Base-by-base conservation (phyloP, 2,888 invertebrate species). In the Punctoribates punctum region DNA sequence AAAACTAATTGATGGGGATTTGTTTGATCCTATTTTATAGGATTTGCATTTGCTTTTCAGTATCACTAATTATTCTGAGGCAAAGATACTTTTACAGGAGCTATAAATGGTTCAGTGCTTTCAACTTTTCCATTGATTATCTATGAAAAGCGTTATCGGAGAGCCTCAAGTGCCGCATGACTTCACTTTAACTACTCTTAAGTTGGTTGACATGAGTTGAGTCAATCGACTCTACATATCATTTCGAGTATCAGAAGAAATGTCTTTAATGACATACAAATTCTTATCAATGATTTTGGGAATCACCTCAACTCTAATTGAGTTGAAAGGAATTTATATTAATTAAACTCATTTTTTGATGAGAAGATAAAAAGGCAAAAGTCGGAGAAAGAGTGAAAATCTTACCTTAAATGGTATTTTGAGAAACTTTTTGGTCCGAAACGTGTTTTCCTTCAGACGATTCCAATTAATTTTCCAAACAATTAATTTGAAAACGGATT, bases 61-160 rank as follows among this genome's bases (percentile, higher is more conserved):
- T 57, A 57, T 57, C 57, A 25, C 57, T 25, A 25, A 57, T 57
- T 57, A 57, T 57, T 23, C n/a, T 57, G 20, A 57, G 57, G 57
- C 4, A 20, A 57, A 57, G 57, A 57, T 57, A 57, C 57, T 57
- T 57, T 57, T 57, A 57, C 57, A 57, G 57, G 57, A 17, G 57
- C 5, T 57, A 9, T 48, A 11, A 57, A 17, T 25, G 57, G 57
- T 57, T 57, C 57, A 57, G 57, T 57, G 57, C 57, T 57, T 57
- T 57, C 57, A 57, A 57, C 57, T 57, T 57, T 57, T 20, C 23
- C n/a, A 23, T 3, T 23, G 57, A 57, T 57, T 23, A 57, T 57
- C 11, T 48, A 8, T 57, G 51, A 15, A 51, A 20, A 23, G 57
- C 57, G 57, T 57, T 57, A 57, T 57, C 57, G 5, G 15, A 25